Base-by-base conservation (phyloP, 2,113 vertebrate genomes). In the Leptodactylus fuscus region DNA sequence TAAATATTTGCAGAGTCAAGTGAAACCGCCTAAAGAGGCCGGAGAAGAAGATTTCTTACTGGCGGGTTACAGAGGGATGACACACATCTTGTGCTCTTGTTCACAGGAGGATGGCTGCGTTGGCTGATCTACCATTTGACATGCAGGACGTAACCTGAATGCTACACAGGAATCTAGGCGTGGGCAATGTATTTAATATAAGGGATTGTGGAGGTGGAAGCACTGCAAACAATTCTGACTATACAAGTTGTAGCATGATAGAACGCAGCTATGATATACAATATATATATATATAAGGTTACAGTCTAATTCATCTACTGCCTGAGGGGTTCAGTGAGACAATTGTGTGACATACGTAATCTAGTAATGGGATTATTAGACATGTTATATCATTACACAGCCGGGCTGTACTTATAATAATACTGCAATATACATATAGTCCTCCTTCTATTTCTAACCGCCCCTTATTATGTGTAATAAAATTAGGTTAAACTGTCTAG, bases 1-100 rank as follows among this genome's bases (percentile, higher is more conserved):
- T 71, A 80, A 85, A 85, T 85, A 71, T 79, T 44, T 81, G 75
- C 67, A 80, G 65, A 46, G 76, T 85, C 65, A 60, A 81, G 69
- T 41, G 22, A 60, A 85, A 73, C 18, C 27, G n/a, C 27, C 22
- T 60, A 24, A 32, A 58, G n/a, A 71, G 41, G 3, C 65, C 32
- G 16, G 38, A n/a, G 44, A 29, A 48, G 5, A 60, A 46, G 58
- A 73, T 48, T 22, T 70, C 75, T 53, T 44, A 71, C 34, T 44
- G 24, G 5, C n/a, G 32, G 20, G 49, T 55, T 36, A 55, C 9
- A n/a, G 27, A 22, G 77, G 24, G 36, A 83, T 71, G 15, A 27
- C 49, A 8, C 34, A 2, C 49, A 74, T 74, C 36, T 29, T 38
- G n/a, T n/a, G n/a, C n/a, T n/a, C n/a, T n/a, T 22, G 32, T 70